Evolutionary conservation across 1,140 invertebrate species (phyloP).

Genomic region (Drosophila santomea): DNA sequence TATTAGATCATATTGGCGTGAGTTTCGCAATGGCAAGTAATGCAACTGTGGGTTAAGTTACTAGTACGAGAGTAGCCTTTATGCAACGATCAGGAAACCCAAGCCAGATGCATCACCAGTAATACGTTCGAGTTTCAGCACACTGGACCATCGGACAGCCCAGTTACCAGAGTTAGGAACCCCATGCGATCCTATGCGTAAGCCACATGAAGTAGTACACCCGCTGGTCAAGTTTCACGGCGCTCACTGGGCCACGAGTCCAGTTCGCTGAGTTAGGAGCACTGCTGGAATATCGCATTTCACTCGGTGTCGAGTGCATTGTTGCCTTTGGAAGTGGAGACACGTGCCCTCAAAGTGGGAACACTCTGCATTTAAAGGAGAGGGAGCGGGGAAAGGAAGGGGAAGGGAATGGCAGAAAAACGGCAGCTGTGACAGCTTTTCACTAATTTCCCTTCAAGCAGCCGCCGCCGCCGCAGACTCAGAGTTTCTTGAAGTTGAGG

Average conservation of each 20-base stretch:
- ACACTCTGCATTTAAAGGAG: background rate
- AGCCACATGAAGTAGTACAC: slow-evolving; percentile 1
- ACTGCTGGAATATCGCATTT: slow-evolving; percentile 25
- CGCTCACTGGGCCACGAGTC: background rate
- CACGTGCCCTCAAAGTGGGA: slow-evolving; percentile 38
- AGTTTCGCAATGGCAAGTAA: slow-evolving; percentile 2
- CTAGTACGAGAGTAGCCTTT: background rate
- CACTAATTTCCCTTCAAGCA: slow-evolving; percentile 74
- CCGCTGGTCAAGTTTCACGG: slow-evolving; percentile 28
- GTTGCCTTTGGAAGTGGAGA: slow-evolving; percentile 23
- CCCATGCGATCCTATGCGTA: background rate
- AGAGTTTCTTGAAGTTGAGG: slow-evolving; percentile 10
- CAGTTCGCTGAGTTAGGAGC: slow-evolving; percentile 13
- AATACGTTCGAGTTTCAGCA: slow-evolving; percentile 4
- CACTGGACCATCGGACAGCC: background rate
- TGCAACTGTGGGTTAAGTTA: slow-evolving; percentile 1
- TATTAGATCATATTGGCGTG: no score
- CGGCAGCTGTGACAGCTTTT: slow-evolving; percentile 76
- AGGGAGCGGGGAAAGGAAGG: background rate
- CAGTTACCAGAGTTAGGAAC: slow-evolving; percentile 12
- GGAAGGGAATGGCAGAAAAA: slow-evolving; percentile 12
- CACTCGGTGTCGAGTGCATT: slow-evolving; percentile 15
- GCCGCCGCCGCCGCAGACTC: slow-evolving; percentile 42
- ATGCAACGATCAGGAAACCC: slow-evolving; percentile 2
- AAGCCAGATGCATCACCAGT: background rate